Base-by-base conservation (phyloP, 2,888 invertebrate genomes). In the Theretra japonica region DNA sequence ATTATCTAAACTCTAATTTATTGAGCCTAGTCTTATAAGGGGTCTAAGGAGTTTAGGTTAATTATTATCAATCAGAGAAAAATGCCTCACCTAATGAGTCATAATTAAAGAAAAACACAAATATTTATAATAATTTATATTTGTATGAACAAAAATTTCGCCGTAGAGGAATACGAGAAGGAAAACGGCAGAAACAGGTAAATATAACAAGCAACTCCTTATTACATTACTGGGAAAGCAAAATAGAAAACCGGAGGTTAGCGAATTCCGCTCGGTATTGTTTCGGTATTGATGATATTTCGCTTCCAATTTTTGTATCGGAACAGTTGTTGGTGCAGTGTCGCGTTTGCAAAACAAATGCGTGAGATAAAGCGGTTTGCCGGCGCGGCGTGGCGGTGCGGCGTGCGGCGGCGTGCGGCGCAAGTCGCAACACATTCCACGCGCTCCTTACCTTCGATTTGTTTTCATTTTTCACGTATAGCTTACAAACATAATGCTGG, bases 401-500 rank as follows among this genome's bases (percentile, higher is more conserved):
- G 15, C 58, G 58, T 28, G 59, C 28, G 17, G 17, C 59, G 74
- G 50, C 69, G 30, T 57, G 58, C 56, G 28, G 28, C 28, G 28
- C 28, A 28, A n/a, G 48, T 4, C 17, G 19, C 41, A 25, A 76
- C 80, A 80, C 85, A 90, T 89, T 85, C 86, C 83, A 74, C 72
- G 78, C 77, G 74, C 77, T 79, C 74, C 79, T 78, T 79, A 80
- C 79, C 74, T 77, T 75, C 76, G 74, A 81, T 80, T 84, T 83
- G 86, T 88, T 89, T 88, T 86, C 87, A 90, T 90, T 87, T 89
- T 89, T 89, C 79, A 79, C 80, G 83, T 85, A 85, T 89, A 86
- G 89, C 88, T 91, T 90, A 88, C 87, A 90, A 91, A 91, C 88
- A 90, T 85, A 76, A 71, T 68, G 77, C 76, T 77, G 79, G 78